A percentile compares a stretch with the other conserved stretches of the same genome.
Evolutionary conservation across 2,888 invertebrate genomes (phyloP).

Genomic region (Gerris lacustris): DNA sequence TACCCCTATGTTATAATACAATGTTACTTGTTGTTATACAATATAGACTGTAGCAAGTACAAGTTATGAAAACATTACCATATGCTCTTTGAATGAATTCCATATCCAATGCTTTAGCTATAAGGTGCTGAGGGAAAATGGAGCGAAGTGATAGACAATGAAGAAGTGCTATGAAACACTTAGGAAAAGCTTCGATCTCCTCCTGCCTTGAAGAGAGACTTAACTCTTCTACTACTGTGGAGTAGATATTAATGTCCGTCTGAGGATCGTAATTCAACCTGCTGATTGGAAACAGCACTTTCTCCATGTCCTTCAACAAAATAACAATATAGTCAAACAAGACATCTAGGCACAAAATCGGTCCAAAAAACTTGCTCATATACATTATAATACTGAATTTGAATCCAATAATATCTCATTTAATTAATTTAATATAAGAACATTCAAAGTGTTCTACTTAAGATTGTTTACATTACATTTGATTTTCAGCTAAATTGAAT

Average conservation of each 20-base stretch:
- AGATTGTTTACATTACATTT: too few relatives aligned
- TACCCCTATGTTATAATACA: too few relatives aligned
- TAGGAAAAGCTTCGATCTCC: slow-evolving; percentile 14
- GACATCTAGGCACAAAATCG: too few relatives aligned
- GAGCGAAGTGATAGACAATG: slow-evolving; percentile 18
- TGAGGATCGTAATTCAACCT: slow-evolving; percentile 17
- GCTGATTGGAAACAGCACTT: slow-evolving; percentile 18
- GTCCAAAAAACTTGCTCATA: too few relatives aligned
- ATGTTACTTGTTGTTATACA: too few relatives aligned
- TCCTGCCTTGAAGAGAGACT: slow-evolving; percentile 14
- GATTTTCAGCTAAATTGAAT: too few relatives aligned
- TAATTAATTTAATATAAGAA: too few relatives aligned
- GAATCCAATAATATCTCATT: too few relatives aligned
- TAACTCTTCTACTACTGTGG: slow-evolving; percentile 16
- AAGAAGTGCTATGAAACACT: slow-evolving; percentile 18
- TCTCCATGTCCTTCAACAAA: slow-evolving; percentile 24
- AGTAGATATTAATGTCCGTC: slow-evolving; percentile 16
- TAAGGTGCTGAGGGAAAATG: slow-evolving; percentile 18
- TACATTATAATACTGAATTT: too few relatives aligned
- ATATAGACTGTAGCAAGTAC: too few relatives aligned
- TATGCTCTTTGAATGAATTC: slow-evolving; percentile 17
- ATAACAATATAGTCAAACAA: background rate
- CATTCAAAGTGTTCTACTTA: too few relatives aligned
- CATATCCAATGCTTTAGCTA: slow-evolving; percentile 19
- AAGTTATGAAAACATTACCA: slow-evolving; percentile 12